phyloP scores from a whole-genome alignment of 2,113 vertebrate genomes.

The Cricetomys ansorgei region DNA sequence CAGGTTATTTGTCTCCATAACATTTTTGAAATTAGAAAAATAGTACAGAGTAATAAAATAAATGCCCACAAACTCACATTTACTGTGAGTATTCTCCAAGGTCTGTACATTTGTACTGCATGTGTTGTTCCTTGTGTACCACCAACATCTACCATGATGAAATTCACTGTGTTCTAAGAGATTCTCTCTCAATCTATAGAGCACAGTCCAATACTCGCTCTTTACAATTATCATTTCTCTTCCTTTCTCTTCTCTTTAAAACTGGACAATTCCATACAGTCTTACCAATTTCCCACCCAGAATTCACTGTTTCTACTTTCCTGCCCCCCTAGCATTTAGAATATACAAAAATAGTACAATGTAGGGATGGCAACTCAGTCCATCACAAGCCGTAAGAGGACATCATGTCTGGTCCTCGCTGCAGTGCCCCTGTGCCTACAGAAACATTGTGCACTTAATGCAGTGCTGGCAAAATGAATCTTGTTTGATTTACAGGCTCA shows the following conservation, averaged over 20 bases:
- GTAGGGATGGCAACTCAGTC: neutral
- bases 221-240: neutral
- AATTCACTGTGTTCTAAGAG: neutral
- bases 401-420: neutral
- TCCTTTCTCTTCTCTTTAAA: neutral
- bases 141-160: neutral
- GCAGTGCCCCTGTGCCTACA: neutral
- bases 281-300: neutral
- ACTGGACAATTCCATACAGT: neutral
- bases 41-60: neutral
- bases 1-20: neutral
- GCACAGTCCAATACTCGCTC: neutral
- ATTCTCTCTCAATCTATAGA: neutral
- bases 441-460: neutral
- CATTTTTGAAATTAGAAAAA: neutral
- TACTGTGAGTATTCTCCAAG: neutral
- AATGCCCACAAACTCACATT: neutral
- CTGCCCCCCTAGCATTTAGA: neutral
- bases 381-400: neutral
- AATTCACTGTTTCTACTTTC: neutral
- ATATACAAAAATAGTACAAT: neutral
- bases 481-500: neutral
- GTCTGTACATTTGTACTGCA: neutral
- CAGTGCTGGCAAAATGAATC: neutral
- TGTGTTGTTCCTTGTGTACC: neutral